Conservation (phyloP, 2,888 invertebrate genomes). For the Diachrysia chrysitis region DNA sequence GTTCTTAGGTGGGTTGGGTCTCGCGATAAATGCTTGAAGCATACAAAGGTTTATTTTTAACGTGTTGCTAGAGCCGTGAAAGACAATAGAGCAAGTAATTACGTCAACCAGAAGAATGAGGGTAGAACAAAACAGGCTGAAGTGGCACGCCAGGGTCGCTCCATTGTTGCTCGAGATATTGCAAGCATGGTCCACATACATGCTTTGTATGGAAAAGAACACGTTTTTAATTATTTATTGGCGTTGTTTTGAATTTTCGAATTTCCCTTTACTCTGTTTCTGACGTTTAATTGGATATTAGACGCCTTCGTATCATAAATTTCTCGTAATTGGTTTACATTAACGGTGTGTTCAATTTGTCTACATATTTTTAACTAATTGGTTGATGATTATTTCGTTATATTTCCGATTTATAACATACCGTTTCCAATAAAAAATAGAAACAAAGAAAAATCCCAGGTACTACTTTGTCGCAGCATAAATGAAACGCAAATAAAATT, state of each 20-base stretch:
- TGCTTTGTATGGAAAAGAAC: constrained; percentile 38
- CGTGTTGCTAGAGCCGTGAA: constrained; percentile 68
- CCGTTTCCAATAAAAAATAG: neutral
- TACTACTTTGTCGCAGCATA: neutral
- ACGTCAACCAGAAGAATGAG: constrained; percentile 81
- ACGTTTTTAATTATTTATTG: constrained; percentile 39
- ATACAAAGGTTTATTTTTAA: constrained; percentile 72
- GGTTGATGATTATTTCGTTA: neutral
- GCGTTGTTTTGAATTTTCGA: constrained; percentile 22
- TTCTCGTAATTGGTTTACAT: neutral
- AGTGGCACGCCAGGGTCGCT: constrained; percentile 72
- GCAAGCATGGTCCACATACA: constrained; percentile 36
- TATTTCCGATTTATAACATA: neutral
- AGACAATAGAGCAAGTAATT: constrained; percentile 78
- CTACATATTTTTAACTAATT: neutral
- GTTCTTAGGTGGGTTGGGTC: constrained; percentile 21
- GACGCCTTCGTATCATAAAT: neutral
- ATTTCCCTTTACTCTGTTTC: neutral
- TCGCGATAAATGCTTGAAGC: constrained; percentile 53
- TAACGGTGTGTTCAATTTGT: neutral
- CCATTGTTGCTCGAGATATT: constrained; percentile 68
- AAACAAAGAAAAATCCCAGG: neutral
- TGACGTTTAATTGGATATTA: neutral
- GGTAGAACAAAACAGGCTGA: constrained; percentile 82
- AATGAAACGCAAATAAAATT: constrained; percentile 7